Conservation (phyloP, 2,888 invertebrate genomes). For the Leptinotarsa tumamoca region DNA sequence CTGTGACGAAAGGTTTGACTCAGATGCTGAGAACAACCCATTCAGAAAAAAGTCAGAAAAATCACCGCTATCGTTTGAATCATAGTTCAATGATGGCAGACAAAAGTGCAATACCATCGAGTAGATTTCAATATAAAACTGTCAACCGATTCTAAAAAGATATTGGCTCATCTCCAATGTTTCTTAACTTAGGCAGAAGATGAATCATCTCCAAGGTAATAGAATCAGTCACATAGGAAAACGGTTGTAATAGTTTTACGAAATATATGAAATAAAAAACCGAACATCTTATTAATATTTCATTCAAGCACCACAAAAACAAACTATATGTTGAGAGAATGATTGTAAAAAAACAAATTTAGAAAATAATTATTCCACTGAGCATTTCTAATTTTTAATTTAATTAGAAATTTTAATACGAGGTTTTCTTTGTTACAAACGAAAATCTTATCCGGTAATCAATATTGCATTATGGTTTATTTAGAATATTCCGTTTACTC, state of each 20-base stretch:
- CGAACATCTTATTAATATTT: not conserved
- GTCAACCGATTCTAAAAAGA: conserved; percentile 36
- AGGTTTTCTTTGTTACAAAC: not conserved
- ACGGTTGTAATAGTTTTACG: not conserved
- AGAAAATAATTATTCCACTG: too few relatives aligned
- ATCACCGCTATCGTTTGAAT: too few relatives aligned
- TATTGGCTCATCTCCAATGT: conserved; percentile 39
- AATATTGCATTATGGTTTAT: not conserved
- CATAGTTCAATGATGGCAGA: not conserved
- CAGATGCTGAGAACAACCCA: too few relatives aligned
- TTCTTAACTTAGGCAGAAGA: conserved; percentile 37
- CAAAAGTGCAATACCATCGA: conserved; percentile 23
- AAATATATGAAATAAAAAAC: not conserved
- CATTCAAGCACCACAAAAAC: not conserved
- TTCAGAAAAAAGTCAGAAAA: too few relatives aligned
- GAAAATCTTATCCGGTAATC: not conserved
- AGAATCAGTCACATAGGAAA: not conserved
- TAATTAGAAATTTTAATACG: not conserved
- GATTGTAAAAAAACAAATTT: too few relatives aligned
- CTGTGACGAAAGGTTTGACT: too few relatives aligned
- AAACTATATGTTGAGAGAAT: too few relatives aligned
- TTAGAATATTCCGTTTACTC: conserved; percentile 4
- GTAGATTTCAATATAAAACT: conserved; percentile 23
- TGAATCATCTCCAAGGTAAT: conserved; percentile 26
- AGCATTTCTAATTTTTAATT: too few relatives aligned